These are phyloP conservation scores for Phaethornis superciliosus DNA, from an alignment of 2,113 vertebrate species.

Conservation along the genomic window DNA sequence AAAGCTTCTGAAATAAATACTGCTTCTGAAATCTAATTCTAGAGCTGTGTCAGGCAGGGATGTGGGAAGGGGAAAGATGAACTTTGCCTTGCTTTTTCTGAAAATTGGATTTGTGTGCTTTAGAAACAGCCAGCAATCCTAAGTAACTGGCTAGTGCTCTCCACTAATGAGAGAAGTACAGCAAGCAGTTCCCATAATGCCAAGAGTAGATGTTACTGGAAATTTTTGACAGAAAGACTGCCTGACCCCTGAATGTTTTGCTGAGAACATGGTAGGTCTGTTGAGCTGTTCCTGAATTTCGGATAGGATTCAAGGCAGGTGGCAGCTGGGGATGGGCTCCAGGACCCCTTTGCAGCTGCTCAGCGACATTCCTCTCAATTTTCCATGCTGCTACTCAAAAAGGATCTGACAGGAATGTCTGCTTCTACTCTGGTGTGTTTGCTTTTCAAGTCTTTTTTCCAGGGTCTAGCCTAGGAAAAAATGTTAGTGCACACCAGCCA, in stretches of 20 bases:
- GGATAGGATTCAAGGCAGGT: not conserved
- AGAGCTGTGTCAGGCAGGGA: not conserved
- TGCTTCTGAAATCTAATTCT: constrained; percentile 36
- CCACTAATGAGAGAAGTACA: not conserved
- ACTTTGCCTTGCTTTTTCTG: constrained; percentile 47
- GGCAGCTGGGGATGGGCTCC: not conserved
- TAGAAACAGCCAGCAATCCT: not conserved
- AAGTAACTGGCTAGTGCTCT: not conserved
- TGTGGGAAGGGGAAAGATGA: constrained; percentile 16
- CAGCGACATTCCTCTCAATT: constrained; percentile 11
- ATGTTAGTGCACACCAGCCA: not conserved
- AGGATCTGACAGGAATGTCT: constrained; percentile 52
- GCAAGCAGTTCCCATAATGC: not conserved
- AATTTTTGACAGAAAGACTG: not conserved
- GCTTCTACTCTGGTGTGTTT: not conserved
- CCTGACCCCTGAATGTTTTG: not conserved
- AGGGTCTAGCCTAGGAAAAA: constrained; percentile 31
- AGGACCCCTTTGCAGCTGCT: constrained; percentile 52
- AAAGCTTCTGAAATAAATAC: constrained; percentile 40
- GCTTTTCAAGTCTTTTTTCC: constrained; percentile 42
- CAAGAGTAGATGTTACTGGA: constrained; percentile 25
- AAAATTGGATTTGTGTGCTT: not conserved
- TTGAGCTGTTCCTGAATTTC: not conserved
- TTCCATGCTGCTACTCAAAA: constrained; percentile 14
- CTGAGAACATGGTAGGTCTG: not conserved